phyloP scores from a whole-genome alignment of 2,113 vertebrate species.

The Sinocyclocheilus anshuiensis region DNA sequence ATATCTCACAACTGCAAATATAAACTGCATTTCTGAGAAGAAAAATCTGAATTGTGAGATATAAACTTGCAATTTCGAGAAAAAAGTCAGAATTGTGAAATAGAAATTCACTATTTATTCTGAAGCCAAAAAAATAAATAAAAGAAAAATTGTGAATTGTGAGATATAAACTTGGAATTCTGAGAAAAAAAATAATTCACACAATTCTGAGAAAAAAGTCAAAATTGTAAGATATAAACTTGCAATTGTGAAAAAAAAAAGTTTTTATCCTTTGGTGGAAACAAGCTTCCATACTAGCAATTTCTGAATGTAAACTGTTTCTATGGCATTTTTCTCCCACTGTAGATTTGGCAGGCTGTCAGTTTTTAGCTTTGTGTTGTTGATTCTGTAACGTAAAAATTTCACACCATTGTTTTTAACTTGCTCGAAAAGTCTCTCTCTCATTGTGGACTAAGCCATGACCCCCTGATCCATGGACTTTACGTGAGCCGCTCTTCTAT shows the following conservation, averaged over 20 bases:
- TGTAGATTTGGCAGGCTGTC: not conserved
- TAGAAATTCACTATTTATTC: too few species aligned
- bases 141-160: not conserved
- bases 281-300: not conserved
- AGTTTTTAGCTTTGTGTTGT: not conserved
- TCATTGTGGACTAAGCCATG: constrained; percentile 50
- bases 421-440: constrained; percentile 47
- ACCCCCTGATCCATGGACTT: constrained; percentile 54
- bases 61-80: too few species aligned
- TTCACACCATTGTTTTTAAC: not conserved
- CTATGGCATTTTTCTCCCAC: not conserved
- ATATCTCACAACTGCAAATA: too few species aligned
- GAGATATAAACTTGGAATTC: not conserved
- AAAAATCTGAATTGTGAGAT: too few species aligned
- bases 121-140: too few species aligned
- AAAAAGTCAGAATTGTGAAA: too few species aligned
- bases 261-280: too few species aligned
- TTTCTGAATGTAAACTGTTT: not conserved
- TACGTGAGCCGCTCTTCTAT: constrained; percentile 54
- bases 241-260: too few species aligned
- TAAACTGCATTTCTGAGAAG: too few species aligned
- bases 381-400: not conserved
- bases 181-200: not conserved
- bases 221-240: too few species aligned
- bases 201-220: not conserved